Evolutionary conservation across 2,888 invertebrate genomes (phyloP), one percentile per base, ranked within the genome.

Genomic region (Odontocerum albicorne): DNA sequence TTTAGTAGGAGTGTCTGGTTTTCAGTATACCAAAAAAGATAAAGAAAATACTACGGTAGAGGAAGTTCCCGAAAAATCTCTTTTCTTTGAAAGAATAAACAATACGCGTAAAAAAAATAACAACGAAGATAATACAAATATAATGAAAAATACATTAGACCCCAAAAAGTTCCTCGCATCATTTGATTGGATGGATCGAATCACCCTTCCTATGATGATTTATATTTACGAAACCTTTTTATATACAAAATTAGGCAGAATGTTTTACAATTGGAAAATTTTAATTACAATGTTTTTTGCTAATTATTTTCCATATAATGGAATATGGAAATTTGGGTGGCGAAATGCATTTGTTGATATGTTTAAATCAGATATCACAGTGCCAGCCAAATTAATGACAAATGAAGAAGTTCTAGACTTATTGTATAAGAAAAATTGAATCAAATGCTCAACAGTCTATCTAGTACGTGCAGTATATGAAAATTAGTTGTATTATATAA

Each of bases 261-360:
- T 77, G 39, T 81, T 82, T 63, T 78, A 86, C 44, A 89, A 89
- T 66, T 66, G 72, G 16, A 73, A 82, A 42, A 82, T 84, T 66
- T 72, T 74, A 64, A 64, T 84, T 1, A 74, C 81, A 13, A 66
- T 88, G n/a, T 78, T 81, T 60, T 66, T 89, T 0, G 83, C 86
- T 68, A 81, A 82, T 62, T 79, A 84, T 49, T 84, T 82, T 64
- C 90, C 91, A 0, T 84, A 84, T 62, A 64, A 89, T 35, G 88
- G 87, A 0, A 84, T 85, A 68, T 80, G 80, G 64, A 75, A 72
- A 35, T 88, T 81, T 65, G 89, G 89, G 3, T 66, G 79, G 3
- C 75, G 74, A 57, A 68, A 78, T n/a, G 80, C 87, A 0, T 72
- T 81, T 45, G 82, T 87, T 0, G 74, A 83, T 44, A 81, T 86